Base-by-base conservation (phyloP, 1,140 invertebrate genomes). In the Bilobella aurantiaca region DNA sequence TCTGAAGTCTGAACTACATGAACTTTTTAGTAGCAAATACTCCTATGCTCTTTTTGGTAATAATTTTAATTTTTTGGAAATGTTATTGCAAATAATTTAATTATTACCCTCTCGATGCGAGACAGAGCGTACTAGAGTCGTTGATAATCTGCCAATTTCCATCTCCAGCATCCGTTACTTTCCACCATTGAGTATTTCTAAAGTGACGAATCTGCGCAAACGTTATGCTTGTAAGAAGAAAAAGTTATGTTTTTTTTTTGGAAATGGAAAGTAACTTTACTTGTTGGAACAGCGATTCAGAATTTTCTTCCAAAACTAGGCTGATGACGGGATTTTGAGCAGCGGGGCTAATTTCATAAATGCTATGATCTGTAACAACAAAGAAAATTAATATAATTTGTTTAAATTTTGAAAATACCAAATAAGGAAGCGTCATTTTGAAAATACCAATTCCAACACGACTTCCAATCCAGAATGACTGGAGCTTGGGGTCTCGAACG, bases 391-490 rank as follows among this genome's bases (percentile, higher is more conserved):
- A 53, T 16, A 18, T 53, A 53, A 23, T 5, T 53, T 3, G 23
- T 23, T 53, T n/a, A n/a, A n/a, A n/a, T n/a, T 16, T 16, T 16
- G 49, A 53, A 14, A 53, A 53, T n/a, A n/a, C n/a, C n/a, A n/a
- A n/a, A n/a, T n/a, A n/a, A n/a, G n/a, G n/a, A n/a, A n/a, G n/a
- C n/a, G n/a, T n/a, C n/a, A n/a, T n/a, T n/a, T n/a, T n/a, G n/a
- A n/a, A n/a, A 12, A 16, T 14, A 53, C 49, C 49, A 5, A 53
- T 12, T 53, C 49, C 49, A 12, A 53, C 49, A 14, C 49, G 49
- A 23, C 49, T 53, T 12, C 49, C 49, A 53, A 53, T 53, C 49
- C 49, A 53, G 25, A 53, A 53, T 3, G 49, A 53, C 21, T 53
- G 49, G 49, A 53, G 49, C 23, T 53, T 53, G 3, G 49, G 23